Conservation (phyloP, 2,888 invertebrate genomes). For the Drosophila hawaiiensis region DNA sequence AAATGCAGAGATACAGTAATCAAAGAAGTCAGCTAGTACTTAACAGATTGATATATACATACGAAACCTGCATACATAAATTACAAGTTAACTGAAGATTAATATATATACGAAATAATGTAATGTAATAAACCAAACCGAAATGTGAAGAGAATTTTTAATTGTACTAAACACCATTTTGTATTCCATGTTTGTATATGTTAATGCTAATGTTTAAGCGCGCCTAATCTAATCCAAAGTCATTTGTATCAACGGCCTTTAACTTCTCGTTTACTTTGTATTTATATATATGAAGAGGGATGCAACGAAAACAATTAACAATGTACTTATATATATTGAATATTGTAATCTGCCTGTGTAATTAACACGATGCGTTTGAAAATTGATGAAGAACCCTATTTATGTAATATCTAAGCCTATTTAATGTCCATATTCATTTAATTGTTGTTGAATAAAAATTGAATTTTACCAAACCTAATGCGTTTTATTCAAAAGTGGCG, state of each 20-base stretch:
- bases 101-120: slow-evolving; percentile 60
- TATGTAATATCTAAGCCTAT: slow-evolving; percentile 78
- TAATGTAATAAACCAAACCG: slow-evolving; percentile 76
- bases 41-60: slow-evolving; percentile 51
- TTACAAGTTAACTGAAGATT: slow-evolving; percentile 44
- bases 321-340: slow-evolving; percentile 70
- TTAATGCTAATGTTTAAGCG: slow-evolving; percentile 72
- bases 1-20: slow-evolving; percentile 32
- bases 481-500: slow-evolving; percentile 11
- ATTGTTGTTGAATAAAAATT: slow-evolving; percentile 77
- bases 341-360: slow-evolving; percentile 68
- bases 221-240: slow-evolving; percentile 76
- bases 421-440: slow-evolving; percentile 79
- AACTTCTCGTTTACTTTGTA: slow-evolving; percentile 78
- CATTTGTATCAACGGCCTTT: slow-evolving; percentile 79
- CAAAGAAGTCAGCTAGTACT: slow-evolving; percentile 63
- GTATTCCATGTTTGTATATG: slow-evolving; percentile 74
- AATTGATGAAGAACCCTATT: slow-evolving; percentile 61
- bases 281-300: slow-evolving; percentile 54
- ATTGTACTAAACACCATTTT: slow-evolving; percentile 80
- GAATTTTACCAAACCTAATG: slow-evolving; percentile 67
- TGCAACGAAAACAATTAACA: slow-evolving; percentile 79
- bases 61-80: slow-evolving; percentile 45
- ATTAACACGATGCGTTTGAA: slow-evolving; percentile 41
- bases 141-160: slow-evolving; percentile 81